Conservation (phyloP, 2,797 vertebrate species). For the Coccyzus lansbergi region DNA sequence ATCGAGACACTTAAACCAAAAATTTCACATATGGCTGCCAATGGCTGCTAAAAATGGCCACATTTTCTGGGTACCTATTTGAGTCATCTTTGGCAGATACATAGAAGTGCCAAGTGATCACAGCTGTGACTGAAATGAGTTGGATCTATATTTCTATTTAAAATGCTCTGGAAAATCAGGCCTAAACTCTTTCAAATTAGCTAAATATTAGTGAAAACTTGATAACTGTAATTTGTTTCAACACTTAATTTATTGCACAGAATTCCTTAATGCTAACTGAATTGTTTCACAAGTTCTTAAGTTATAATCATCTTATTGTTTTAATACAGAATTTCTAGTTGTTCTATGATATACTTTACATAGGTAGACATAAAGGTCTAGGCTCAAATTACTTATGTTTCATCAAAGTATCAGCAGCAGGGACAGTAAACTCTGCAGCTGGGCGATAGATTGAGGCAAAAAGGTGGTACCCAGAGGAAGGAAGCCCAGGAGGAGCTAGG, state of each 20-base stretch:
- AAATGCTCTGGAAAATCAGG: slow-evolving; percentile 31
- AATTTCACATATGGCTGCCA: slow-evolving; percentile 57
- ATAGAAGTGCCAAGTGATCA: slow-evolving; percentile 53
- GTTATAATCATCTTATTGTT: background rate
- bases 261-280: background rate
- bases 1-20: slow-evolving; percentile 39
- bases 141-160: slow-evolving; percentile 46
- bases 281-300: background rate
- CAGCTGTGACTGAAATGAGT: slow-evolving; percentile 62
- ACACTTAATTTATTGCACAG: background rate
- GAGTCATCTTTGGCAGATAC: slow-evolving; percentile 62
- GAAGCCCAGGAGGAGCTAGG: too few species aligned
- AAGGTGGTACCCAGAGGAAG: too few species aligned
- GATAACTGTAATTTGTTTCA: background rate
- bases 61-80: slow-evolving; percentile 57
- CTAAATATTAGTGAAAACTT: background rate
- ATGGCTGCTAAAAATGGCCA: slow-evolving; percentile 62
- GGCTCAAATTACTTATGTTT: background rate
- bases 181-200: background rate
- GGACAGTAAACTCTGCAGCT: too few species aligned
- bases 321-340: background rate
- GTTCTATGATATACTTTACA: background rate
- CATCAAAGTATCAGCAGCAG: background rate
- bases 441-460: too few species aligned
- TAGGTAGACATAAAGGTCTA: background rate